Evolutionary conservation across 1,140 invertebrate species (phyloP).

Genomic region (Cyphomyrmex costatus): DNA sequence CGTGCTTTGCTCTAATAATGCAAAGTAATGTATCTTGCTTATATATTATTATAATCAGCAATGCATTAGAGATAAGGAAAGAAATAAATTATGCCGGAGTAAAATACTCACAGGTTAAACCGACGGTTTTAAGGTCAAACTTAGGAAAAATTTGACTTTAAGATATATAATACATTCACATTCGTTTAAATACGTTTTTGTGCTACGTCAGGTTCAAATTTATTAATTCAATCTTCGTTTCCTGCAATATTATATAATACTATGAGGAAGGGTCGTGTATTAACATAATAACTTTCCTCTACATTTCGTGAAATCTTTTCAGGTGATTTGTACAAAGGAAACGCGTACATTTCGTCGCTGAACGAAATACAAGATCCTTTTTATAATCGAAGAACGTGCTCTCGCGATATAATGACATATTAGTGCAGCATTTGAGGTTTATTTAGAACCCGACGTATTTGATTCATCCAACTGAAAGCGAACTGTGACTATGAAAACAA

Average conservation of each 20-base stretch:
- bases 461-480: neutral
- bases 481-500: neutral
- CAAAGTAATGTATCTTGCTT: constrained; percentile 18
- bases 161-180: neutral
- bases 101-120: neutral
- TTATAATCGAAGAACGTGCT: constrained; percentile 67
- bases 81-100: constrained; percentile 7
- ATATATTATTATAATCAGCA: constrained; percentile 26
- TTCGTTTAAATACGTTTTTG: neutral
- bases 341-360: constrained; percentile 7
- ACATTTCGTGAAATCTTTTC: constrained; percentile 45
- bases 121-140: neutral
- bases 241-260: neutral
- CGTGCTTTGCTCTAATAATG: neutral
- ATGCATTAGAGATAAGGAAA: constrained; percentile 21
- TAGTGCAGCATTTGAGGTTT: constrained; percentile 54
- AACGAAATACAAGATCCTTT: constrained; percentile 3
- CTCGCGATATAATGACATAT: constrained; percentile 61
- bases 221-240: constrained; percentile 54
- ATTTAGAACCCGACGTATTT: constrained; percentile 2
- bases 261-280: constrained; percentile 9
- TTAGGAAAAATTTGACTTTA: constrained; percentile 22
- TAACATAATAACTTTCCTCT: constrained; percentile 34
- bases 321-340: neutral
- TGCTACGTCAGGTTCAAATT: neutral